phyloP scores from a whole-genome alignment of 1,140 invertebrate species.

The Hormaphis cornu region DNA sequence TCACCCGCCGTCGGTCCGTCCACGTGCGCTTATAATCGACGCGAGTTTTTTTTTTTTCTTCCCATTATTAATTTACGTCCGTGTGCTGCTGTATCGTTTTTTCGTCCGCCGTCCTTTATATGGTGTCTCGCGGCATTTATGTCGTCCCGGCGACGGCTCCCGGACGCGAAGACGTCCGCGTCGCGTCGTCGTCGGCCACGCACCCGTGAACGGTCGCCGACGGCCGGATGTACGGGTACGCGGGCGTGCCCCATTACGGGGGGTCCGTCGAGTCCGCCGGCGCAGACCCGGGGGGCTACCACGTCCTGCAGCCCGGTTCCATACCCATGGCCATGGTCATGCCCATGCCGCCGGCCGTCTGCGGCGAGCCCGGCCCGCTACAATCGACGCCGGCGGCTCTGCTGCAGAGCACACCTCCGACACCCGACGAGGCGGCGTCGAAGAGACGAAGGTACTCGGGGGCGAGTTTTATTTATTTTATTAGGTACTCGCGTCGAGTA shows the following conservation, averaged over 20 bases:
- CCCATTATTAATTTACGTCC: not conserved
- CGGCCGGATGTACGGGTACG: constrained; percentile 26
- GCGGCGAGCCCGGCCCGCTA: not conserved
- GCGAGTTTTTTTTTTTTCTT: not conserved
- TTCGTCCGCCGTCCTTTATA: not conserved
- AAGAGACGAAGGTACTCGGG: constrained; percentile 7
- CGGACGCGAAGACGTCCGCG: constrained; percentile 7
- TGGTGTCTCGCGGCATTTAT: constrained; percentile 23
- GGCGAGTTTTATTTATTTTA: not conserved
- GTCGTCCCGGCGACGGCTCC: constrained; percentile 20
- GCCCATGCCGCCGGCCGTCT: constrained; percentile 8
- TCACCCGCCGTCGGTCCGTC: not conserved
- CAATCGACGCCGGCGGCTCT: not conserved
- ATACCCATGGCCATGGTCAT: constrained; percentile 31
- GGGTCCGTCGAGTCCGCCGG: constrained; percentile 4
- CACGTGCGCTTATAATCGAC: not conserved
- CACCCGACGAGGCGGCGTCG: not conserved
- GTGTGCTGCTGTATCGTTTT: not conserved
- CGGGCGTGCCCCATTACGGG: constrained; percentile 23
- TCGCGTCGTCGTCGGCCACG: too few relatives aligned
- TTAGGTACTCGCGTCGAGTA: too few relatives aligned
- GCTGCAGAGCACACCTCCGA: not conserved
- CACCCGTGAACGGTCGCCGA: not conserved
- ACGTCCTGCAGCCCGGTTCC: not conserved
- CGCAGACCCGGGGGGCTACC: constrained; percentile 3